Base-by-base conservation (phyloP, 2,888 invertebrate genomes). In the Drosophila cracens region DNA sequence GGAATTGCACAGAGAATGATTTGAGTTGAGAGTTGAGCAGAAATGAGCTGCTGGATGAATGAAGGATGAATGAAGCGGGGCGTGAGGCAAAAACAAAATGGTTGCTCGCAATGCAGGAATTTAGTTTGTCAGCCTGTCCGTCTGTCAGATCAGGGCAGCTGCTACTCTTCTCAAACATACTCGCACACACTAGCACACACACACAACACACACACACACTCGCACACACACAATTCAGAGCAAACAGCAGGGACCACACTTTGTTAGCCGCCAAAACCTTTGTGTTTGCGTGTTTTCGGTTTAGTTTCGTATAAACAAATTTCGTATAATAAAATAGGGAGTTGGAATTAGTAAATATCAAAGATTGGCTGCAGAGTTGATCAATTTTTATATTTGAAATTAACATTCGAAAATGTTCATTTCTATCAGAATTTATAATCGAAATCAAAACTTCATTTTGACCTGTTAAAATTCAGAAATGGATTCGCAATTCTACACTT, bases 11-110 rank as follows among this genome's bases (percentile, higher is more conserved):
- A 64, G 51, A 68, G 63, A 57, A 53, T 33, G 46, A 51, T 29
- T 29, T 63, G 72, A 33, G 58, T 31, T 46, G 21, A 8, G n/a
- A 31, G 21, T 16, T 40, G 33, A 29, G 36, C 56, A 38, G 46
- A 8, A 53, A 46, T 46, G 46, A 25, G 46, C 46, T 46, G 46
- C 46, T 46, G 46, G 21, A 46, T 46, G 46, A 46, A 25, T 46
- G 46, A 46, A 33, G 78, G 53, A 59, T 82, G 87, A 85, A 82
- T 79, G 86, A 89, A 74, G 63, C 81, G 69, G 86, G 84, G 85
- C 88, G 90, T 89, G 90, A 86, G 84, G 61, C 48, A 65, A 70
- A 70, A 71, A 72, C 83, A 86, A 86, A 86, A 86, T 86, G 86
- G 86, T 69, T 66, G 70, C 61, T 69, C 46, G 56, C 53, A 58